phyloP scores from a whole-genome alignment of 1,140 invertebrate genomes.

The Trinorchestia longiramus region DNA sequence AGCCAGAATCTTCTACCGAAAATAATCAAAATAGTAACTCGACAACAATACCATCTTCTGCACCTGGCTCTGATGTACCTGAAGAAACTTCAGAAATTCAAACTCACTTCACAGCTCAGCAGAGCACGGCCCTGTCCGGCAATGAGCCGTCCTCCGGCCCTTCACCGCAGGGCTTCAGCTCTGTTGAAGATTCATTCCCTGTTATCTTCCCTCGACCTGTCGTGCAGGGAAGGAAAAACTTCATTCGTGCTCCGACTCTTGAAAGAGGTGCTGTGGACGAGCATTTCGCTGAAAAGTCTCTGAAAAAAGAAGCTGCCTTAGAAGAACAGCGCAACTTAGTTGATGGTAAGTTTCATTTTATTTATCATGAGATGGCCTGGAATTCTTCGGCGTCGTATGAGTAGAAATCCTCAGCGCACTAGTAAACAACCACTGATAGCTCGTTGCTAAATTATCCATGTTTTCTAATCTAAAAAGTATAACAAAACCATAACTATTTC shows the following conservation, averaged over 20 bases:
- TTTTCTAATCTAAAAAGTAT: not conserved
- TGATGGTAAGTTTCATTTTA: not conserved
- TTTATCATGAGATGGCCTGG: not conserved
- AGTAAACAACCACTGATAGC: not conserved
- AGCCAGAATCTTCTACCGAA: not conserved
- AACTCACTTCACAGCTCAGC: not conserved
- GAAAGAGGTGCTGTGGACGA: constrained; percentile 9
- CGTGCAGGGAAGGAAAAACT: not conserved
- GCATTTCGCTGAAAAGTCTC: not conserved
- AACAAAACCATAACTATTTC: not conserved
- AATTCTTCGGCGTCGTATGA: not conserved
- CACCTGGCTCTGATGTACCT: not conserved
- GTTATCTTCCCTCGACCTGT: not conserved
- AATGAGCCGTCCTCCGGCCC: constrained; percentile 3
- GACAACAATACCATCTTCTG: not conserved
- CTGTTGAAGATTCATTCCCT: not conserved
- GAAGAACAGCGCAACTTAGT: not conserved
- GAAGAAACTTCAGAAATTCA: not conserved
- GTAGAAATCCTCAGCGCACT: not conserved
- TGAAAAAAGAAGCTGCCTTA: constrained; percentile 15
- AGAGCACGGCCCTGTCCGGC: not conserved
- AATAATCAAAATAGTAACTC: not conserved
- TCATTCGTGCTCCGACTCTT: not conserved
- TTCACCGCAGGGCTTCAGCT: not conserved
- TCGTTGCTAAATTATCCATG: not conserved